Evolutionary conservation across 2,888 invertebrate genomes (phyloP), one percentile per base, ranked within the genome.

Genomic region (Drosophila limbata): DNA sequence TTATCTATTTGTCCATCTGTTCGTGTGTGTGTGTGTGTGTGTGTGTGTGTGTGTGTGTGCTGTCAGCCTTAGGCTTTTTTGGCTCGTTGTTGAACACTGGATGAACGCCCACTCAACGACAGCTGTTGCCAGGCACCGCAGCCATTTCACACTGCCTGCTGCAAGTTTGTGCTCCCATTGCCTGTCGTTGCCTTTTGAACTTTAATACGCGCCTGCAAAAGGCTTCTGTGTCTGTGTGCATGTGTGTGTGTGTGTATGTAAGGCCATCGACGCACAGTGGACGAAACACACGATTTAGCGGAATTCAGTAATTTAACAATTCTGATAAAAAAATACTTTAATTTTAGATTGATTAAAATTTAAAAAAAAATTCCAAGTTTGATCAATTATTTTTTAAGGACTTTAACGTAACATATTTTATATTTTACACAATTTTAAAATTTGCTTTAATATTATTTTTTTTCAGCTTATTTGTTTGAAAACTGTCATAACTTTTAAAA

Each of bases 11-110:
- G 39, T 39, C 17, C 13, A 11, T 47, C 28, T 53, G 45, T 48
- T 10, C 33, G 21, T 42, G 21, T 48, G 25, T 35, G 39, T 59
- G 39, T 31, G 11, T 21, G 13, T 37, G 11, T 28, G 39, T 48
- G 21, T 44, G 52, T 56, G 60, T 47, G 37, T 50, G 17, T 53
- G 48, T 55, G 59, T 50, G 33, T 55, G 47, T 68, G 50, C 66
- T 79, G 80, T 65, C 80, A 71, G 69, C 77, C 80, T 72, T 75
- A 75, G 84, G 84, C 85, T 79, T 65, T 75, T 70, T 70, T 65
- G 53, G 53, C 63, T 69, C 69, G 63, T 51, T 81, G 83, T 72
- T 85, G 72, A 75, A 79, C 73, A 69, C 47, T 65, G 73, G 64
- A 68, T 66, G 61, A 66, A 68, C 69, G 75, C 84, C 69, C 82